These are phyloP conservation scores for Subacronicta megacephala DNA, from an alignment of 2,888 invertebrate species.

Conservation along the genomic window DNA sequence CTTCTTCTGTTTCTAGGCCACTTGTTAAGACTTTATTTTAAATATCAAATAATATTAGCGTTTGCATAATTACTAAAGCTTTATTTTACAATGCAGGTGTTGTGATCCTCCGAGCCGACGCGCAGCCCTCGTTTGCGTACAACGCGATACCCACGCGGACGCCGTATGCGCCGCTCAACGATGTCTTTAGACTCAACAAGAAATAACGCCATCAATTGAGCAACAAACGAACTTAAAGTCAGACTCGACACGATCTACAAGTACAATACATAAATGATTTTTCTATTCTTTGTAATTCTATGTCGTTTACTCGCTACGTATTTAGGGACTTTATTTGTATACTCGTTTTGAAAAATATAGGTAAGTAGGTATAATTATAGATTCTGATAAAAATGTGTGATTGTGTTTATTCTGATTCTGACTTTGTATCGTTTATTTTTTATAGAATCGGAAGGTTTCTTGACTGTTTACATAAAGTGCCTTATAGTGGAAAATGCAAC, in stretches of 20 bases:
- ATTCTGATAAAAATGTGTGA: conserved; percentile 34
- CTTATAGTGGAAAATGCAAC: conserved; percentile 18
- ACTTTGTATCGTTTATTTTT: conserved; percentile 24
- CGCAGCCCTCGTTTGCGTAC: conserved; percentile 89
- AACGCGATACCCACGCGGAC: conserved; percentile 84
- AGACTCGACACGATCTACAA: conserved; percentile 66
- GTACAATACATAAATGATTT: conserved; percentile 72
- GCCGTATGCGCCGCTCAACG: conserved; percentile 85
- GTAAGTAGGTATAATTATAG: conserved; percentile 27
- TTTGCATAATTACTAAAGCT: neutral
- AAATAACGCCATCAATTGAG: conserved; percentile 68
- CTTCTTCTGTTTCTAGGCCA: too few relatives aligned
- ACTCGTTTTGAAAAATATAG: conserved; percentile 26
- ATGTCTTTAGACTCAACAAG: conserved; percentile 82
- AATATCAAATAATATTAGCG: neutral
- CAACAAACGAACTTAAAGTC: conserved; percentile 51
- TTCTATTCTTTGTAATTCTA: conserved; percentile 44
- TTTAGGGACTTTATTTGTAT: conserved; percentile 18
- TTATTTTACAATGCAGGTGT: conserved; percentile 89
- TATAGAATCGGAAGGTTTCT: conserved; percentile 24
- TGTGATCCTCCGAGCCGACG: conserved; percentile 95
- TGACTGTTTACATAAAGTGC: conserved; percentile 12
- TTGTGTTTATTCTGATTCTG: conserved; percentile 29
- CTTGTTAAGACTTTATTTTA: neutral
- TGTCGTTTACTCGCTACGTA: conserved; percentile 51